Base-by-base conservation (phyloP, 2,888 invertebrate species). In the Suillia variegata region DNA sequence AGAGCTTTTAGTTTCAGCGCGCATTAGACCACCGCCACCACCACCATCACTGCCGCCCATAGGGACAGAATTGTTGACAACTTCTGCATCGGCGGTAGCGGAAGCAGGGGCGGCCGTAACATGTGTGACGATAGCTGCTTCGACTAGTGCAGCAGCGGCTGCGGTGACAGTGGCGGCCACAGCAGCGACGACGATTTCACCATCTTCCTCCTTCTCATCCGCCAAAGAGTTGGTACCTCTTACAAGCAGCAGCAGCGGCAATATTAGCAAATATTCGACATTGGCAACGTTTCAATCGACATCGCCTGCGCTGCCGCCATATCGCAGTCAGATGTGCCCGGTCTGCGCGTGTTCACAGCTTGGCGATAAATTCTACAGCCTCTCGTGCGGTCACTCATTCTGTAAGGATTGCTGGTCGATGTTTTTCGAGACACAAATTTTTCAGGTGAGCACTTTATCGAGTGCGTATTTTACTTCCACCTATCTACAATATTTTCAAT, bases 371-470 rank as follows among this genome's bases (percentile, higher is more conserved):
- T 93, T 93, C 79, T 89, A 89, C 78, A 88, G 89, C 58, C 85
- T 98, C 63, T 88, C 92, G 15, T 98, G 98, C 84, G 90, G 92
- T 20, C 98, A 99, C 83, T 87, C 88, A 64, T 99, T 97, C 83
- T 99, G 99, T 82, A 91, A 90, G 81, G 93, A 94, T 67, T 99
- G 99, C 82, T 99, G 99, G 99, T 88, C 89, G 62, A 91, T 89
- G 85, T 95, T 96, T 85, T 95, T 98, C 83, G 95, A 97, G 86
- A 92, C 95, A 75, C 97, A 98, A 87, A 94, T 98, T 71, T 88
- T 88, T 82, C 93, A 94, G 61, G 68, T 68, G 38, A 42, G 54
- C n/a, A n/a, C n/a, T n/a, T n/a, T n/a, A n/a, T n/a, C n/a, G n/a
- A n/a, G n/a, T 52, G 8, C 10, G 33, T 18, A n/a, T n/a, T n/a